These are phyloP conservation scores for Lepus townsendii DNA, from an alignment of 2,797 vertebrate genomes.

Conservation along the genomic window DNA sequence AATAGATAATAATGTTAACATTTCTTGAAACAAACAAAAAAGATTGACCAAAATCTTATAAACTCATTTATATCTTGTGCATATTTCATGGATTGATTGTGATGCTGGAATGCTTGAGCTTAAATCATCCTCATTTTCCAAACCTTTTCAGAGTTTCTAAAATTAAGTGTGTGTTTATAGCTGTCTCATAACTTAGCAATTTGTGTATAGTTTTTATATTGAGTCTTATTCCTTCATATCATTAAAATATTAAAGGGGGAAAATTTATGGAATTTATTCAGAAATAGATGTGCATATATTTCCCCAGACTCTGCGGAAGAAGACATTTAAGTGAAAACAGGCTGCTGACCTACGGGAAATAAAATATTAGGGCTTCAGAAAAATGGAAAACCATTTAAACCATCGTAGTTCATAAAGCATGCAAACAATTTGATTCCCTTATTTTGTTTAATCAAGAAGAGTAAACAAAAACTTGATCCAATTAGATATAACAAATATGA, in stretches of 20 bases:
- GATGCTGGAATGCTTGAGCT: neutral
- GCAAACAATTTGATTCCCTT: neutral
- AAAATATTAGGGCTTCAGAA: neutral
- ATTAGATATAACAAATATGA: slow-evolving; percentile 57
- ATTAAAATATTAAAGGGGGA: slow-evolving; percentile 39
- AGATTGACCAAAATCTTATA: neutral
- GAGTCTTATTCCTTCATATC: neutral
- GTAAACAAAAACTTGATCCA: slow-evolving; percentile 36
- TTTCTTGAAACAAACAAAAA: neutral
- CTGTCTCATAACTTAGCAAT: slow-evolving; percentile 17
- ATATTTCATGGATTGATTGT: neutral
- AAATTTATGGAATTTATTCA: slow-evolving; percentile 1
- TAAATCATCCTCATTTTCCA: slow-evolving; percentile 13
- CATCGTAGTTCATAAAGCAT: slow-evolving; percentile 39
- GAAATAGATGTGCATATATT: neutral
- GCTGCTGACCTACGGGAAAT: neutral
- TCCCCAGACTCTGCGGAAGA: neutral
- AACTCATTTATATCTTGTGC: neutral
- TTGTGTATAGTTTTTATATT: slow-evolving; percentile 32
- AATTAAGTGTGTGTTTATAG: neutral
- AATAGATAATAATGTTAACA: neutral
- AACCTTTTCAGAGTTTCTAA: neutral
- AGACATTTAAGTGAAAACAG: neutral
- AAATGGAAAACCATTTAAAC: slow-evolving; percentile 7
- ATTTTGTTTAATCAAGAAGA: slow-evolving; percentile 62